Percentiles rank a stretch among this genome's conserved stretches.
These are phyloP conservation scores for Glaucopsyche alexis DNA, from an alignment of 2,888 invertebrate species.

Conservation along the genomic window DNA sequence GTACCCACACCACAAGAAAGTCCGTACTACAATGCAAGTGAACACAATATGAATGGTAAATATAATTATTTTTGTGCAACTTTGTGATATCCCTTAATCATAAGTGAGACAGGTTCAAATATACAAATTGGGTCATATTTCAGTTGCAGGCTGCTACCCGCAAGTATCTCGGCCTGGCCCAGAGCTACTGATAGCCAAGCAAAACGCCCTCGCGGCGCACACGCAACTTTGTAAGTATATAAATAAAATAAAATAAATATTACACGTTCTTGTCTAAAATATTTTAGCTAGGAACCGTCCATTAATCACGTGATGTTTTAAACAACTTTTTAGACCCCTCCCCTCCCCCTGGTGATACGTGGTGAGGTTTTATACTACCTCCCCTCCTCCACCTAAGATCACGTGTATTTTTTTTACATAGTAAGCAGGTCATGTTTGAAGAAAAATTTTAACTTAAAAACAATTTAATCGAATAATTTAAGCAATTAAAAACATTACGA, in stretches of 20 bases:
- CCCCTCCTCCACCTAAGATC: too few relatives aligned
- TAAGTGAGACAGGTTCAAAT: background rate
- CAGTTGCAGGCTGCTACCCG: constrained; percentile 54
- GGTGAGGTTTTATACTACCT: too few relatives aligned
- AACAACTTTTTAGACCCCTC: too few relatives aligned
- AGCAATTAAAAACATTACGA: too few relatives aligned
- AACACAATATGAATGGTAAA: constrained; percentile 54
- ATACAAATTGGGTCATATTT: constrained; percentile 22
- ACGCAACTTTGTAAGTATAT: constrained; percentile 66
- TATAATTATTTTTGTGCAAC: background rate
- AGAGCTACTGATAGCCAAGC: constrained; percentile 70
- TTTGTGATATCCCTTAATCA: too few relatives aligned
- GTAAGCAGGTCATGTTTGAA: too few relatives aligned
- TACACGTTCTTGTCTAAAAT: background rate
- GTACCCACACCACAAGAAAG: constrained; percentile 64
- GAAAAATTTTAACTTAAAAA: too few relatives aligned
- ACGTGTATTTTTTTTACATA: too few relatives aligned
- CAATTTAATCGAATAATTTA: too few relatives aligned
- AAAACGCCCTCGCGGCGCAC: constrained; percentile 72
- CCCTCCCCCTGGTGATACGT: too few relatives aligned
- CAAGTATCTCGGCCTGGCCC: constrained; percentile 62
- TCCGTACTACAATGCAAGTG: constrained; percentile 58
- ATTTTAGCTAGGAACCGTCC: background rate
- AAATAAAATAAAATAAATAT: background rate
- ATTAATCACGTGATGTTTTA: too few relatives aligned